Percentiles rank a stretch among this genome's conserved stretches.
Evolutionary conservation across 2,888 invertebrate species (phyloP).

Genomic region (Callyntrura guangdongensis): DNA sequence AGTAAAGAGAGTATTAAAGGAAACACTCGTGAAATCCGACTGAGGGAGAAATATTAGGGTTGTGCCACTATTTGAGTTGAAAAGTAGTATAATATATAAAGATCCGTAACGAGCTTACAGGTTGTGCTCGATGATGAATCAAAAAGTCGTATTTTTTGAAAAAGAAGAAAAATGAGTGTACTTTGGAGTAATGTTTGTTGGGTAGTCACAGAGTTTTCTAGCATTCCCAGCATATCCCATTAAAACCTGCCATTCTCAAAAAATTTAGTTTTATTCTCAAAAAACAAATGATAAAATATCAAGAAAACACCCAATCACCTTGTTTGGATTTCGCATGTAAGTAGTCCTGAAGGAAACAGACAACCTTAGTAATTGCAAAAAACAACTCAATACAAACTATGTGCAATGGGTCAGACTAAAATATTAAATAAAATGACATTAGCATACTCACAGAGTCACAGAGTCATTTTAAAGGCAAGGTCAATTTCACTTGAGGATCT

Average conservation of each 20-base stretch:
- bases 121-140: neutral
- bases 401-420: neutral
- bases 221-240: conserved; percentile 62
- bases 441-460: no score
- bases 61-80: conserved; percentile 1
- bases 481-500: no score
- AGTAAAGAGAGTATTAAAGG: neutral
- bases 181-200: neutral
- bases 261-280: conserved; percentile 58
- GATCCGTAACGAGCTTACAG: conserved; percentile 6
- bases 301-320: conserved; percentile 75
- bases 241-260: conserved; percentile 58
- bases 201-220: neutral
- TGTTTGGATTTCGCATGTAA: conserved; percentile 64
- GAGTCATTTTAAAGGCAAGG: no score
- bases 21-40: conserved; percentile 1
- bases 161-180: neutral
- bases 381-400: neutral
- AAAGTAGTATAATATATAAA: neutral
- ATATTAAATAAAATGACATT: neutral
- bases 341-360: conserved; percentile 13
- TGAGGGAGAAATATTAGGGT: neutral
- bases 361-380: neutral
- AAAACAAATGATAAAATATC: conserved; percentile 72
- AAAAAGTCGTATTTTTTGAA: neutral